A percentile compares a stretch with the other conserved stretches of the same genome.
Conservation (phyloP, 1,140 invertebrate species). For the Cardiocondyla obscurior region DNA sequence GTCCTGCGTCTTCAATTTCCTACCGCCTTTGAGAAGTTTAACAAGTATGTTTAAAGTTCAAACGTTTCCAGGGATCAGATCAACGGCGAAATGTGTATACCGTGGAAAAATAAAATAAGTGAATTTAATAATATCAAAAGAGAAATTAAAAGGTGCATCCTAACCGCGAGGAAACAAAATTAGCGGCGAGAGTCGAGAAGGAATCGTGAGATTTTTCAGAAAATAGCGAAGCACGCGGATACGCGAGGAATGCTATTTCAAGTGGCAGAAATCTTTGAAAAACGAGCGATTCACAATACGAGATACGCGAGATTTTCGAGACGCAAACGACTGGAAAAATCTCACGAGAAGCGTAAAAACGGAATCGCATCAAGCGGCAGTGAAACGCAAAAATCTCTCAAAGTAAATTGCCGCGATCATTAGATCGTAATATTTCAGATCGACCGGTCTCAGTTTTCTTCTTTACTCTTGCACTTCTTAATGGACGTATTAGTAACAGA, state of each 20-base stretch:
- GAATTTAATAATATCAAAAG: not conserved
- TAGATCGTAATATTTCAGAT: conserved; percentile 26
- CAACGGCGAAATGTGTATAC: not conserved
- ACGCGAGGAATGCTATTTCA: not conserved
- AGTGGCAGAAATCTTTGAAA: not conserved
- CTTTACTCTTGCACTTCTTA: not conserved
- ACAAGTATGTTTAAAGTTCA: not conserved
- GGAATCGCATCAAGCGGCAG: not conserved
- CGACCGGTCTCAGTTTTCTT: not conserved
- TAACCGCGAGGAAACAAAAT: not conserved
- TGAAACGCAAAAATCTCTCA: conserved; percentile 25
- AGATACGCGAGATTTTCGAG: not conserved
- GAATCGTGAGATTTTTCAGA: not conserved
- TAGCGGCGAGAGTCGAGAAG: not conserved
- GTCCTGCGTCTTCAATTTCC: conserved; percentile 30
- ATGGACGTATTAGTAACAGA: conserved; percentile 23
- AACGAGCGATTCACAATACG: not conserved
- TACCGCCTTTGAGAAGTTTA: not conserved
- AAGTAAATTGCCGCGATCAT: conserved; percentile 37
- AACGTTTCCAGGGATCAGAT: not conserved
- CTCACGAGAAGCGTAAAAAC: not conserved
- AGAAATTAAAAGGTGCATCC: not conserved
- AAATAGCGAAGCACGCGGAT: not conserved
- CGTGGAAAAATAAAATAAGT: not conserved
- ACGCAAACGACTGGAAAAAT: not conserved